Base-by-base conservation (phyloP, 2,113 vertebrate species). In the Notiomystis cincta region DNA sequence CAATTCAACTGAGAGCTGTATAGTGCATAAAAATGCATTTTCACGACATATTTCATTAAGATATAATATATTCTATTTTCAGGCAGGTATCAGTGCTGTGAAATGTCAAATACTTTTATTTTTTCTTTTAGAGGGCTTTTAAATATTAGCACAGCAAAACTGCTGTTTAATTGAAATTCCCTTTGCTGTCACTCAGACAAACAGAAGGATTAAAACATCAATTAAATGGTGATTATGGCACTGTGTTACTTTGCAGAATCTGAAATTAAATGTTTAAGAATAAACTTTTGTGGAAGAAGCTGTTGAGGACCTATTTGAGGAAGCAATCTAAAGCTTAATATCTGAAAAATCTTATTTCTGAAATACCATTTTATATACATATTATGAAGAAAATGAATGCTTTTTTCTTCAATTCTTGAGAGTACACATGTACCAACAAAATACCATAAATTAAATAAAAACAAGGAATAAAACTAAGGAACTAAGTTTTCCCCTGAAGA, bases 141-240 rank as follows among this genome's bases (percentile, higher is more conserved):
- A 85, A 93, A 82, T 70, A 92, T 80, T 93, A 57, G 65, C 57
- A 61, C 60, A 94, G 57, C 13, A 89, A 92, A 95, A 69, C 28
- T 82, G 37, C 33, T 85, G n/a, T 91, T 93, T 94, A 95, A 96
- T 94, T 96, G 91, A 62, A 93, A 89, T 93, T 83, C 64, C 53
- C 35, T 91, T 93, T 90, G 83, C 58, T 71, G 77, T 75, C 70
- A 80, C 65, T 96, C 83, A 94, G 45, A 48, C 50, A 95, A 95
- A 94, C 35, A 86, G 76, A 95, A 76, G 56, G 85, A 93, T 94
- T 95, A 90, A 95, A 95, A 75, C 37, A 87, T 92, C 70, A 92
- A 61, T 96, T 95, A 91, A 93, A 80, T 53, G 15, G n/a, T 53
- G 50, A 95, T 95, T 94, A 88, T 82, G 73, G 31, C 37, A 77